Evolutionary conservation across 2,113 vertebrate species (phyloP).

Genomic region (Corvus hawaiiensis): DNA sequence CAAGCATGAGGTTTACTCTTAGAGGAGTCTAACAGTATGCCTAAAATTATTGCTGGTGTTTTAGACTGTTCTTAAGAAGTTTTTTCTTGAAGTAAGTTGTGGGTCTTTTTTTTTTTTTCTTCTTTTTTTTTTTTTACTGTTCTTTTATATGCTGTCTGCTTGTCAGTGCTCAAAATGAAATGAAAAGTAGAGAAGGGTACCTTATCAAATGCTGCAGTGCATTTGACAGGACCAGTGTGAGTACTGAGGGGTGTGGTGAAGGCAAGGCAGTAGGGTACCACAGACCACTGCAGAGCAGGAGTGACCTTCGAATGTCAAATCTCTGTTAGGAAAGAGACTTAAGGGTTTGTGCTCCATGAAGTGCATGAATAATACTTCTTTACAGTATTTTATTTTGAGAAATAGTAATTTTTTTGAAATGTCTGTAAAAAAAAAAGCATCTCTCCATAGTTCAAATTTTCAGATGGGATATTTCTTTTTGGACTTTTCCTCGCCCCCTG

Average conservation of each 20-base stretch:
- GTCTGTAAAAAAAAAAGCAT: background rate
- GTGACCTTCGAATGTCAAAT: background rate
- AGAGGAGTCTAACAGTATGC: background rate
- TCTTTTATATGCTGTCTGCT: background rate
- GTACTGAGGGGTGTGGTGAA: background rate
- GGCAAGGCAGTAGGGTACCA: background rate
- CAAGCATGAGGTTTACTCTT: background rate
- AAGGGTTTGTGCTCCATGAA: background rate
- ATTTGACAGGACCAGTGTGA: background rate
- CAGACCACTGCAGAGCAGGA: background rate
- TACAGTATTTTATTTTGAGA: background rate
- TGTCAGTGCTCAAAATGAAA: background rate
- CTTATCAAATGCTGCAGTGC: background rate
- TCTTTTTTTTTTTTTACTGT: fast-evolving
- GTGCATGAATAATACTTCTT: background rate
- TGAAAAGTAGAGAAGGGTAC: background rate
- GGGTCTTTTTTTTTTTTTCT: no score
- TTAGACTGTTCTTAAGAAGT: background rate
- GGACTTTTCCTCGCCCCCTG: fast-evolving
- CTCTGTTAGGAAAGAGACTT: background rate
- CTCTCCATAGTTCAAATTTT: background rate
- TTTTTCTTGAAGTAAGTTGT: background rate
- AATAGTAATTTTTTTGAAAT: background rate
- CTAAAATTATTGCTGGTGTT: background rate
- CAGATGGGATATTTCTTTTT: background rate